phyloP scores from a whole-genome alignment of 2,113 vertebrate genomes.

The Odontesthes bonariensis region DNA sequence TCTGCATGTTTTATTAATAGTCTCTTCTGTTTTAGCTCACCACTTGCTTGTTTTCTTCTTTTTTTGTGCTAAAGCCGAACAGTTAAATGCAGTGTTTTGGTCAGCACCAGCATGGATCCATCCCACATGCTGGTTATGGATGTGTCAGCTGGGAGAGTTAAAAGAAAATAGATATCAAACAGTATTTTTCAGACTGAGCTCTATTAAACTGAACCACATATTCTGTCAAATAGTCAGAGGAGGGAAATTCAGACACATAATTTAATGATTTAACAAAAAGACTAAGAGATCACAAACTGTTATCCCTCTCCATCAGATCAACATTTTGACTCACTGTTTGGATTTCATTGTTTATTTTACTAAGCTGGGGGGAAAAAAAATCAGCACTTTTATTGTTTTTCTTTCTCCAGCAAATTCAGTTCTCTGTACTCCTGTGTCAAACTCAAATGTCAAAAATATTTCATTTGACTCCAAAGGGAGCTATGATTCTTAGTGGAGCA shows the following conservation, averaged over 20 bases:
- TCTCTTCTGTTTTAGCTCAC: constrained; percentile 1
- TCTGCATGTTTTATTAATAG: not conserved
- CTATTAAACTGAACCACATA: constrained; percentile 22
- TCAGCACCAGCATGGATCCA: constrained; percentile 34
- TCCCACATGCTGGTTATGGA: constrained; percentile 46
- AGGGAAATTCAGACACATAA: constrained; percentile 1
- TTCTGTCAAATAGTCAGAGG: constrained; percentile 29
- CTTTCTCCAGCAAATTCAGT: not conserved
- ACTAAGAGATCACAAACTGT: not conserved
- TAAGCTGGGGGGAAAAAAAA: not conserved
- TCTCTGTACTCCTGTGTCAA: not conserved
- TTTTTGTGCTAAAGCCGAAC: constrained; percentile 1
- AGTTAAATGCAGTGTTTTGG: constrained; percentile 21
- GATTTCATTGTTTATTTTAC: not conserved
- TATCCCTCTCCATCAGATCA: constrained; percentile 18
- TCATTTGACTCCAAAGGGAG: not conserved
- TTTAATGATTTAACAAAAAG: constrained; percentile 38
- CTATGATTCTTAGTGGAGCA: constrained; percentile 5
- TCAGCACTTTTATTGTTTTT: constrained; percentile 7
- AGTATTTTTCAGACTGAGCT: constrained; percentile 18
- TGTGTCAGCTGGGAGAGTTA: constrained; percentile 25
- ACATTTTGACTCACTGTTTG: not conserved
- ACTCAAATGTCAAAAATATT: not conserved
- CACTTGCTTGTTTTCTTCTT: not conserved
- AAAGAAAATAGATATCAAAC: constrained; percentile 34